Evolutionary conservation across 2,888 invertebrate genomes (phyloP).

Genomic region (Agonum fuliginosum): DNA sequence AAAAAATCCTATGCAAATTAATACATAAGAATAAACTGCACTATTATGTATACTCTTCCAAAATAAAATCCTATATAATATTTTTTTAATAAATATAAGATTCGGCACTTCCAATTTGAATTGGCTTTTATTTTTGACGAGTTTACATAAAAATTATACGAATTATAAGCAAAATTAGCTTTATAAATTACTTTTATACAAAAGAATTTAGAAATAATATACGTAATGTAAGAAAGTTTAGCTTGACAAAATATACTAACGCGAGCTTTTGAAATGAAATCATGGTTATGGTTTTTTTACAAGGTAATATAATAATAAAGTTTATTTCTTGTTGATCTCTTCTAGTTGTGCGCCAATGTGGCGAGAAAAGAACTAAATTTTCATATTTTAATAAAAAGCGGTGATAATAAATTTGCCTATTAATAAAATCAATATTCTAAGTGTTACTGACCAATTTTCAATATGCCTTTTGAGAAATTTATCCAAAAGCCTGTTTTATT

Average conservation of each 20-base stretch:
- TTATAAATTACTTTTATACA: slow-evolving; percentile 10
- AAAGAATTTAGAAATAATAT: slow-evolving; percentile 18
- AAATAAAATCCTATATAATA: slow-evolving; percentile 26
- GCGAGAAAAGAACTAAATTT: slow-evolving; percentile 2
- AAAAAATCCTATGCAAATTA: neutral
- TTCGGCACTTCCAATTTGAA: slow-evolving; percentile 25
- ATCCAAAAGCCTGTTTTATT: slow-evolving; percentile 2
- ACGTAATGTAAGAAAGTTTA: slow-evolving; percentile 23
- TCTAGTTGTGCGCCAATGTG: neutral
- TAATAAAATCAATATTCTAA: slow-evolving; percentile 43
- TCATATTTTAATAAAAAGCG: slow-evolving; percentile 13
- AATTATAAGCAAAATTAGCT: slow-evolving; percentile 35
- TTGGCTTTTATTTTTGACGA: slow-evolving; percentile 27
- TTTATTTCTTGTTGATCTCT: slow-evolving; percentile 6
- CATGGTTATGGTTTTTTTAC: slow-evolving; percentile 19
- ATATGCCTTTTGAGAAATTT: slow-evolving; percentile 53
- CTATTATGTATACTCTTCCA: slow-evolving; percentile 34
- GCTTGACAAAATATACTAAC: slow-evolving; percentile 17
- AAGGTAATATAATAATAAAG: too few species aligned
- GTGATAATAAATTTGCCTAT: slow-evolving; percentile 44
- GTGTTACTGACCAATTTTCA: slow-evolving; percentile 55
- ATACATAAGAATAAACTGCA: slow-evolving; percentile 36
- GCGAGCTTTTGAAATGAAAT: slow-evolving; percentile 18
- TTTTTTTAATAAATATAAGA: slow-evolving; percentile 23
- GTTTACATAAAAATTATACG: slow-evolving; percentile 37